A percentile compares a stretch with the other conserved stretches of the same genome.
phyloP scores from a whole-genome alignment of 2,888 invertebrate species.

The Hydroisotoma schaefferi region DNA sequence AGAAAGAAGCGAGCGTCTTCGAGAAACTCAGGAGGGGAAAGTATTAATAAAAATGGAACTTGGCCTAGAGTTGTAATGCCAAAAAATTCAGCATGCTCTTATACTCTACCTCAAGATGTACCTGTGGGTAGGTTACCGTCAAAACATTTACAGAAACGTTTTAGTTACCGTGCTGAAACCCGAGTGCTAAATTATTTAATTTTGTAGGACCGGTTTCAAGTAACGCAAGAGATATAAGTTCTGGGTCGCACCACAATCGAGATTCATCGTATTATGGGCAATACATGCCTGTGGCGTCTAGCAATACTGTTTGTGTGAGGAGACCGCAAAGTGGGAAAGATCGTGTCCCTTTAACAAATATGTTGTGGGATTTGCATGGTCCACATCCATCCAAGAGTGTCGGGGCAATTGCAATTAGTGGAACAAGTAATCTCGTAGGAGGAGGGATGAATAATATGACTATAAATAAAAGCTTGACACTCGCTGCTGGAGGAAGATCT shows the following conservation, averaged over 20 bases:
- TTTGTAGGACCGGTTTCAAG: too few relatives aligned
- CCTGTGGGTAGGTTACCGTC: neutral
- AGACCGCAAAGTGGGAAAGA: slow-evolving; percentile 39
- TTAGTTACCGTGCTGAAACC: too few relatives aligned
- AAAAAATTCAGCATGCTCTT: slow-evolving; percentile 43
- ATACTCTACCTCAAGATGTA: slow-evolving; percentile 44
- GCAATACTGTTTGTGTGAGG: slow-evolving; percentile 44
- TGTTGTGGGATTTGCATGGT: slow-evolving; percentile 40
- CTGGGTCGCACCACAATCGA: slow-evolving; percentile 31
- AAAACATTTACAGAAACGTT: too few relatives aligned
- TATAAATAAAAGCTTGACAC: slow-evolving; percentile 36
- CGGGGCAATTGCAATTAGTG: slow-evolving; percentile 36
- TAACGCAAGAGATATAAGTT: neutral
- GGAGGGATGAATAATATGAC: slow-evolving; percentile 18
- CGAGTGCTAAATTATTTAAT: too few relatives aligned
- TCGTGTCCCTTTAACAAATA: slow-evolving; percentile 38
- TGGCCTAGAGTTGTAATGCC: slow-evolving; percentile 47
- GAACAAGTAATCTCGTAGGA: slow-evolving; percentile 16
- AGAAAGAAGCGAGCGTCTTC: slow-evolving; percentile 42
- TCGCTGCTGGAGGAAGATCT: slow-evolving; percentile 29
- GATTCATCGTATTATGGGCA: slow-evolving; percentile 43
- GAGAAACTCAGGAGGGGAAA: slow-evolving; percentile 36
- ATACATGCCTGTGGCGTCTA: slow-evolving; percentile 35
- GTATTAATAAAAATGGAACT: slow-evolving; percentile 45
- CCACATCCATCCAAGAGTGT: slow-evolving; percentile 46